Evolutionary conservation across 2,113 vertebrate species (phyloP), one percentile per base, ranked within the genome.

Genomic region (Guaruba guarouba): DNA sequence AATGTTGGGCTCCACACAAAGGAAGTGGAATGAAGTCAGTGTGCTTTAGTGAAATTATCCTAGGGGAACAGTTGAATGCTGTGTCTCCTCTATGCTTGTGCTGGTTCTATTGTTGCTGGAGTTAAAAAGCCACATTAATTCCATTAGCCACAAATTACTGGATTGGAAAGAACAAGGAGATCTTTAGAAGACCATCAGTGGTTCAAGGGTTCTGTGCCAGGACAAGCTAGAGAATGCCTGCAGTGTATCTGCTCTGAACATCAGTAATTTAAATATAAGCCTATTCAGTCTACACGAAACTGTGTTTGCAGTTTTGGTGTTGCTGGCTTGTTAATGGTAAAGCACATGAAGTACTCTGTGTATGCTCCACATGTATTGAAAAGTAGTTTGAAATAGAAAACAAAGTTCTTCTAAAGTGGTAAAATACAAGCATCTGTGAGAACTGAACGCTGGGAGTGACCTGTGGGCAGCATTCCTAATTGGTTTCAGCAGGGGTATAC

Each of bases 321-420:
- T 62, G 59, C 28, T 61, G 33, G 17, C 31, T 51, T 44, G 23
- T 28, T 83, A 55, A 69, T 9, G 28, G 7, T 51, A 61, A 79
- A 67, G n/a, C 27, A 39, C 11, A 7, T 5, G 2, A 75, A 76
- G 49, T 71, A 68, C 57, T 39, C 20, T 7, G 39, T 12, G 24
- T 68, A 0, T 44, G 43, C n/a, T 54, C 44, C 39, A 43, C 9
- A 0, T 8, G 7, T 18, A 44, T 1, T 59, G 23, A 25, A 43
- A 46, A 54, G 11, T 33, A 41, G 37, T 39, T 15, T 49, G 31
- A 61, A 69, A 35, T 20, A 39, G 9, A 35, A 84, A 61, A 41
- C 39, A 33, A 28, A 10, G 18, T 62, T 77, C 10, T 74, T 76
- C 11, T 55, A 46, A 46, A 80, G 68, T 22, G 54, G 22, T 41